Evolutionary conservation across 1,140 invertebrate species (phyloP), one percentile per base, ranked within the genome.

Genomic region (Sitodiplosis mosellana): DNA sequence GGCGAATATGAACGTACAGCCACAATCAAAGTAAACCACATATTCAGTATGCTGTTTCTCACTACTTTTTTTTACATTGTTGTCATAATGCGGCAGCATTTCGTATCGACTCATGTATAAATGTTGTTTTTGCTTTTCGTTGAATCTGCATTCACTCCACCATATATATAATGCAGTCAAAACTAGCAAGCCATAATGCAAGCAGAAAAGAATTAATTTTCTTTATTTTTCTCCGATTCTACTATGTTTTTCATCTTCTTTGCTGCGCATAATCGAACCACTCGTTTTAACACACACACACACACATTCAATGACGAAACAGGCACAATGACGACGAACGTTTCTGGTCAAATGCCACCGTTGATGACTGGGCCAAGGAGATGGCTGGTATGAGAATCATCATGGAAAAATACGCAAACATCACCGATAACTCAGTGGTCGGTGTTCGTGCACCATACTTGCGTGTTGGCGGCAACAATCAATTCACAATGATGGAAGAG

Each of bases 401-500:
- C 58, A 78, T 83, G 15, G 88, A 94, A 63, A 90, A 91, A 54
- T 95, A 81, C 63, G 80, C 89, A 45, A 93, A 93, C 66, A 75
- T 94, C 47, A 90, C 89, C 1, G 89, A 93, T 58, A 90, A 91
- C 66, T 88, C 85, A 51, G 87, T 96, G 18, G 87, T 94, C 1
- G 93, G 93, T 34, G 82, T 96, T 3, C 76, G 92, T 40, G 87
- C 91, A 0, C 92, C 92, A 0, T 93, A 94, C 61, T 68, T 96
- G 27, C 71, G 88, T 20, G 87, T 94, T 0, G 92, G 92, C 50
- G 92, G 92, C 18, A 92, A 94, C 70, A 91, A 92, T 61, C 90
- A 95, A 68, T 95, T 95, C 69, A 88, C 84, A 48, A 95, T 95
- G 89, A 93, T 94, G 88, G 89, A 93, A 68, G 87, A 92, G 63